Percentiles rank a stretch among this genome's conserved stretches.
These are phyloP conservation scores for Plectrocnemia conspersa DNA, from an alignment of 1,140 invertebrate species.

Conservation along the genomic window DNA sequence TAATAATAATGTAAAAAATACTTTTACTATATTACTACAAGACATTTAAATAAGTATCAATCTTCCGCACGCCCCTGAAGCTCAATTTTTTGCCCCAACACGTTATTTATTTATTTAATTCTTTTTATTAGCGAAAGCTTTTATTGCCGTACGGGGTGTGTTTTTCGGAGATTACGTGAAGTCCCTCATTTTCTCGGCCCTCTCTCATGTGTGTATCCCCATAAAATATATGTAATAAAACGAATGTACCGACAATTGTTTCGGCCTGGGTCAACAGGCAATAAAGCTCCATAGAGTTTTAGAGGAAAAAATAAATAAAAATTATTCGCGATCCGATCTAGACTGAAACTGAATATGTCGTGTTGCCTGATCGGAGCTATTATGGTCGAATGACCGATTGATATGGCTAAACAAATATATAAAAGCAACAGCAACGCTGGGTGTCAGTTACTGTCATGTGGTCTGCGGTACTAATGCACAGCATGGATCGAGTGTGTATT, in stretches of 20 bases:
- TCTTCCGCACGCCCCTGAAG: slow-evolving; percentile 1
- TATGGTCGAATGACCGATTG: slow-evolving; percentile 34
- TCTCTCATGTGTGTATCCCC: slow-evolving; percentile 8
- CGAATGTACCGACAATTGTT: slow-evolving; percentile 18
- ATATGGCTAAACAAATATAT: slow-evolving; percentile 35
- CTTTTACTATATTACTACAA: too few relatives aligned
- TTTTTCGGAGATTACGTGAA: slow-evolving; percentile 36
- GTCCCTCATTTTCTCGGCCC: slow-evolving; percentile 30
- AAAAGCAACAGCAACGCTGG: slow-evolving; percentile 29
- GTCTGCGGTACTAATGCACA: slow-evolving; percentile 6
- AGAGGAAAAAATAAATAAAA: background rate
- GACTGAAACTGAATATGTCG: slow-evolving; percentile 5
- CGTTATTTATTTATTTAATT: slow-evolving; percentile 37
- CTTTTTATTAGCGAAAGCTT: slow-evolving; percentile 37
- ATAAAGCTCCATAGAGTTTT: background rate
- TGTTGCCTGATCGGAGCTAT: slow-evolving; percentile 23
- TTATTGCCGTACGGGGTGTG: slow-evolving; percentile 35
- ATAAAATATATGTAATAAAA: slow-evolving; percentile 16
- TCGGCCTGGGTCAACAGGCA: slow-evolving; percentile 1
- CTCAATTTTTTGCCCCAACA: slow-evolving; percentile 25
- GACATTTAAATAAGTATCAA: too few relatives aligned
- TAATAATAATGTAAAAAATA: too few relatives aligned
- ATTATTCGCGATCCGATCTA: background rate
- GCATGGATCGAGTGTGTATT: too few relatives aligned
- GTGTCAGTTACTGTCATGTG: slow-evolving; percentile 30